Conservation (phyloP, 1,140 invertebrate genomes). For the Leptinotarsa defecta region DNA sequence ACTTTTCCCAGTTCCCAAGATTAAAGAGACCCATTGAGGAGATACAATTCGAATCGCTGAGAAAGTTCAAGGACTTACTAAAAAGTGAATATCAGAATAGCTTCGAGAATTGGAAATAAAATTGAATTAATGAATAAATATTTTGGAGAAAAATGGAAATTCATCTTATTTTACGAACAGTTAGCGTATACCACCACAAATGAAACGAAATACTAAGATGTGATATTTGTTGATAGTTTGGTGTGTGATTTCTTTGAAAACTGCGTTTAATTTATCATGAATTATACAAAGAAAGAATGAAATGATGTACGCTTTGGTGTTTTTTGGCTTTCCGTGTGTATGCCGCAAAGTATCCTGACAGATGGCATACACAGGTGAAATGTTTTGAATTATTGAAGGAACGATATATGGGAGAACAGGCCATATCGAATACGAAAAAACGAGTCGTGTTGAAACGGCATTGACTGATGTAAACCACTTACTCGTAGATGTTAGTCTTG, state of each 20-base stretch:
- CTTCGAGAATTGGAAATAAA: too few relatives aligned
- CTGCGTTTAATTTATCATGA: background rate
- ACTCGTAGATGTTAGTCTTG: background rate
- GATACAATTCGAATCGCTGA: too few relatives aligned
- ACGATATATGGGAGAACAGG: background rate
- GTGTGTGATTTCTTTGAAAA: background rate
- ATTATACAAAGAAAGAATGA: background rate
- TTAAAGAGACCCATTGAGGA: too few relatives aligned
- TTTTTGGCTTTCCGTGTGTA: background rate
- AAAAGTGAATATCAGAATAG: too few relatives aligned
- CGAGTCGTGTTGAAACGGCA: background rate
- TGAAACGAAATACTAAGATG: too few relatives aligned
- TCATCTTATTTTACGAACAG: too few relatives aligned
- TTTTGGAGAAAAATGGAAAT: too few relatives aligned
- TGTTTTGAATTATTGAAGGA: background rate
- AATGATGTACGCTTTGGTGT: background rate
- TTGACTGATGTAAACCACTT: constrained; percentile 5
- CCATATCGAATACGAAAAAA: background rate
- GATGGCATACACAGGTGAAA: constrained; percentile 22
- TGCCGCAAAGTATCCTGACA: constrained; percentile 26
- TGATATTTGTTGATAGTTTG: background rate
- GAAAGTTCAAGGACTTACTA: too few relatives aligned
- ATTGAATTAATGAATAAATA: too few relatives aligned
- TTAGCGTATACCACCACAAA: background rate
- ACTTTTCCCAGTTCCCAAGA: too few relatives aligned